These are phyloP conservation scores for Mizuhopecten yessoensis DNA, from an alignment of 1,140 invertebrate species.

Conservation along the genomic window DNA sequence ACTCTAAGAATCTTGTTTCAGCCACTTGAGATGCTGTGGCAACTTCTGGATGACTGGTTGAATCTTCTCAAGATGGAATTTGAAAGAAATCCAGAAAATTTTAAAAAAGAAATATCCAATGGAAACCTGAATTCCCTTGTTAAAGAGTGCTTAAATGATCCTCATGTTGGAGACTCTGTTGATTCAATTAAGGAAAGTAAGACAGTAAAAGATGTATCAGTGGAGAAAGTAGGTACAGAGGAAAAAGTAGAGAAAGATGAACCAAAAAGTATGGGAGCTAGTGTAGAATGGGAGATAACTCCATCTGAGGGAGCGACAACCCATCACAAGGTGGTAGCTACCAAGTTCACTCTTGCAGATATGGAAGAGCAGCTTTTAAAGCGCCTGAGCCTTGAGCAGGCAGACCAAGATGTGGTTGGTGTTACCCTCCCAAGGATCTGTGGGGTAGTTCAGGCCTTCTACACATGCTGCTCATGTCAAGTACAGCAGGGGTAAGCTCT, in stretches of 20 bases:
- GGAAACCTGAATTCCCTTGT: neutral
- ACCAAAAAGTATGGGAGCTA: slow-evolving; percentile 5
- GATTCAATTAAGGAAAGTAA: neutral
- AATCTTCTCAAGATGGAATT: slow-evolving; percentile 71
- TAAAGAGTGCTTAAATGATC: neutral
- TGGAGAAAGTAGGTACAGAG: neutral
- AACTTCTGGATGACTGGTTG: slow-evolving; percentile 77
- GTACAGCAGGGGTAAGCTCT: slow-evolving; percentile 61
- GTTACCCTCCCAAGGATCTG: slow-evolving; percentile 74
- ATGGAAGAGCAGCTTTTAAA: slow-evolving; percentile 47
- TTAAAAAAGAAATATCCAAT: slow-evolving; percentile 14
- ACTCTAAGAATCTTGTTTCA: too few relatives aligned
- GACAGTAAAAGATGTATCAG: neutral
- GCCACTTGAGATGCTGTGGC: slow-evolving; percentile 76
- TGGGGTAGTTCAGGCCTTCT: slow-evolving; percentile 78
- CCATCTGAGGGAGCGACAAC: neutral
- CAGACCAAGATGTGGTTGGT: slow-evolving; percentile 67
- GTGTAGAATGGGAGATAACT: slow-evolving; percentile 28
- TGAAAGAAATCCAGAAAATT: slow-evolving; percentile 49
- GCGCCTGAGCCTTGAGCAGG: slow-evolving; percentile 52
- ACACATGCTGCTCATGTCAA: slow-evolving; percentile 72
- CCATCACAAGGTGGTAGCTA: slow-evolving; percentile 7
- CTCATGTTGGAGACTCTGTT: neutral
- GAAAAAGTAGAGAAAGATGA: neutral
- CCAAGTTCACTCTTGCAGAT: neutral